A percentile compares a stretch with the other conserved stretches of the same genome.
Evolutionary conservation across 2,888 invertebrate genomes (phyloP).

Genomic region (Parnassius glacialis): DNA sequence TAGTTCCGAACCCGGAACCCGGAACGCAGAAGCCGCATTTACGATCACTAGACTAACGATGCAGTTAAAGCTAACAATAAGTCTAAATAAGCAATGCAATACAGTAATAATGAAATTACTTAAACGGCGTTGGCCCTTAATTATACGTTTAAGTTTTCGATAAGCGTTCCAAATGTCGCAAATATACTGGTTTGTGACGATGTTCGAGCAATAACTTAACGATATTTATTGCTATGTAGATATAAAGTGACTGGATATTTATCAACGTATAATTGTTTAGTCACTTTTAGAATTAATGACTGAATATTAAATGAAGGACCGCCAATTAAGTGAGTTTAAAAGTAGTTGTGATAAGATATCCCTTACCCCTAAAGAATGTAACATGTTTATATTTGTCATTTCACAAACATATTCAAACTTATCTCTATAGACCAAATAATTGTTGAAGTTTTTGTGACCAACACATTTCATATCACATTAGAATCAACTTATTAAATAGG

Average conservation of each 20-base stretch:
- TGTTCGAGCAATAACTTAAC: not conserved
- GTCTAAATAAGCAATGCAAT: too few species aligned
- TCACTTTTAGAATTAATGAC: not conserved
- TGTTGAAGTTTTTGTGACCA: too few species aligned
- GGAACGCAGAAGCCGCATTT: too few species aligned
- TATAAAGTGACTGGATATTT: not conserved
- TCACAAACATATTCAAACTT: too few species aligned
- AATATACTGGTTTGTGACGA: not conserved
- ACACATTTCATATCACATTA: too few species aligned
- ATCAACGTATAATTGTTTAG: slow-evolving; percentile 1
- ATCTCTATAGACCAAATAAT: too few species aligned
- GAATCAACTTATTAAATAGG: too few species aligned
- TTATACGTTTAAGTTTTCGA: not conserved
- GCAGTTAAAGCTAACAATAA: too few species aligned
- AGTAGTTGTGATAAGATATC: not conserved
- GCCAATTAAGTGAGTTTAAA: not conserved
- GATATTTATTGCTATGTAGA: not conserved
- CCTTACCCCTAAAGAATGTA: not conserved
- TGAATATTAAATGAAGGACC: not conserved
- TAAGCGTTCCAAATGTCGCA: not conserved
- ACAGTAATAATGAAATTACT: too few species aligned
- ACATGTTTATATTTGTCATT: too few species aligned
- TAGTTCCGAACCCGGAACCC: too few species aligned
- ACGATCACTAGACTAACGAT: too few species aligned
- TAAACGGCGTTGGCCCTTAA: not conserved